phyloP scores from a whole-genome alignment of 2,888 invertebrate genomes.

The Willowsia nigromaculata region DNA sequence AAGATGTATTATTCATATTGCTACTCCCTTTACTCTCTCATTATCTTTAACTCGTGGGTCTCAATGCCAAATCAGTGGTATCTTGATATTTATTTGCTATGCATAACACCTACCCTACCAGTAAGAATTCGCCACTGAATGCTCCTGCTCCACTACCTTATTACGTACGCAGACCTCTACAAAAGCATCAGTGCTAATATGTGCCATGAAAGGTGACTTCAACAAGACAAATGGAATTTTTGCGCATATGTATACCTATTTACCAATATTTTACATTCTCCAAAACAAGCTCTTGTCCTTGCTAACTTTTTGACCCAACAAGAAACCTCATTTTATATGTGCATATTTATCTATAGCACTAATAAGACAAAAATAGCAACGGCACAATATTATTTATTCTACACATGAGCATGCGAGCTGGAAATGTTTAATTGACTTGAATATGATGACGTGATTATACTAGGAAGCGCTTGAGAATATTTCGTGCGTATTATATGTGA shows the following conservation, averaged over 20 bases:
- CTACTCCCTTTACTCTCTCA: neutral
- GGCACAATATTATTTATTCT: neutral
- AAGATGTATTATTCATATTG: no score
- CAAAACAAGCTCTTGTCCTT: neutral
- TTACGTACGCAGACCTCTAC: neutral
- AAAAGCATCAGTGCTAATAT: neutral
- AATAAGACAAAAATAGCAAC: neutral
- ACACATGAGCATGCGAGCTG: neutral
- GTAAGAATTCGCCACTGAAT: neutral
- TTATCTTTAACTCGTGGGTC: neutral
- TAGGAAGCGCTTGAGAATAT: neutral
- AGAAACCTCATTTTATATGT: neutral
- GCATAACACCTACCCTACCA: constrained; percentile 2
- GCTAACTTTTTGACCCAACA: neutral
- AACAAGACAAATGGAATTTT: neutral
- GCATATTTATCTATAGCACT: constrained; percentile 11
- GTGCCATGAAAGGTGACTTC: neutral
- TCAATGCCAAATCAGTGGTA: constrained; percentile 7
- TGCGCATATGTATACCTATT: neutral
- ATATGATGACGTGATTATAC: neutral
- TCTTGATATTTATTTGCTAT: neutral
- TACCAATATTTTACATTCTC: neutral
- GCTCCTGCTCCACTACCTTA: constrained; percentile 29
- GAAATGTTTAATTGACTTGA: neutral
- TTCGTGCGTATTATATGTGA: no score